Base-by-base conservation (phyloP, 2,888 invertebrate species). In the Dyspetes luteomarginatus region DNA sequence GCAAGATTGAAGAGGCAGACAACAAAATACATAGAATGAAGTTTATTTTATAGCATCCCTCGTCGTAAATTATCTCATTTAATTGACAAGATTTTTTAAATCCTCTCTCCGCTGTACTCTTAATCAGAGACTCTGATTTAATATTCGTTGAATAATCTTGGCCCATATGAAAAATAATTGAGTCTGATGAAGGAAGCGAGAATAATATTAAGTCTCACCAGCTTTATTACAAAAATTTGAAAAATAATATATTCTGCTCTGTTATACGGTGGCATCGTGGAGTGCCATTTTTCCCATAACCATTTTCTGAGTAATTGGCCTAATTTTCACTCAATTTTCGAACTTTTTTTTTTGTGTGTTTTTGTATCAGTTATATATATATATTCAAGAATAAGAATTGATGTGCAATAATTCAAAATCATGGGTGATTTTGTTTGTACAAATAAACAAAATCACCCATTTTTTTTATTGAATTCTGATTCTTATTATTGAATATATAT, bases 1-100 rank as follows among this genome's bases (percentile, higher is more conserved):
- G 55, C 67, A 43, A 19, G 30, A 45, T 36, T 7, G 17, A 30
- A n/a, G 50, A 17, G 24, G 68, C 56, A 24, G 43, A 30, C 52
- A 65, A 78, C 68, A 68, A 82, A 75, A 60, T 71, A 45, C 45
- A 24, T 62, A 26, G 43, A 72, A 62, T 41, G 4, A 12, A 43
- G 41, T 52, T 28, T 30, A 19, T 17, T 30, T n/a, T 67, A 26
- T 52, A 19, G 17, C 17, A 17, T n/a, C n/a, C n/a, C n/a, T n/a
- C 19, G 50, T 50, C 50, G 50, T 41, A 50, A 5, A 45, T 45
- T 28, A 4, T 36, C 19, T 28, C 15, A 4, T 45, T 48, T 4
- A 7, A 17, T 26, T 26, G 19, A 7, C 9, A 45, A 26, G 28
- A 17, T 17, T 64, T 64, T 26, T n/a, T 9, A 12, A 4, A 12